Evolutionary conservation across 2,113 vertebrate genomes (phyloP), one percentile per base, ranked within the genome.

Genomic region (Siphamia tubifer): DNA sequence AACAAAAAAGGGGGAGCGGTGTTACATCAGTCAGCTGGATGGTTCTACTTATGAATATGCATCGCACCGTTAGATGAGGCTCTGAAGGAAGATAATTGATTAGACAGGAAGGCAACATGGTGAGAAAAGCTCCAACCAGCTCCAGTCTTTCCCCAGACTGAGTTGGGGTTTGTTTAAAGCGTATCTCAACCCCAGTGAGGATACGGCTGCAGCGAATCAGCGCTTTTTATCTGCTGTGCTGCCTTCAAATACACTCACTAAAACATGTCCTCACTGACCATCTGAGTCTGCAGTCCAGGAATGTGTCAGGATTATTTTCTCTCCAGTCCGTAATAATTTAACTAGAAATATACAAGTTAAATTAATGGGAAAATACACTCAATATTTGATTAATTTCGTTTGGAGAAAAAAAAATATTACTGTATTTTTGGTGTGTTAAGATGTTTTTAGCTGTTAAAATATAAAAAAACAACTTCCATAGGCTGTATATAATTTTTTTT

Each of bases 31-130:
- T 93, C 91, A 92, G 89, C 87, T 83, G 86, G 82, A 80, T 91
- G 85, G 74, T 80, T 85, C 87, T 85, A 84, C 91, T 93, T 91
- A 91, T 94, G 89, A 94, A 95, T 94, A 94, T 94, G 92, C 91
- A 94, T 91, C 78, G 51, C 61, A 87, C 88, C 89, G 83, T 90
- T 90, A 89, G 87, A 88, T 85, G 89, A 84, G 90, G 86, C 89
- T 93, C 90, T 91, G 80, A 56, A 69, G 88, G 86, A 84, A 86
- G 85, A 91, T 93, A 94, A 94, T 94, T 94, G 94, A 95, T 94
- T 93, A 89, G 92, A 92, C 92, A 92, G 93, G 88, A 92, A 92
- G 91, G 88, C 90, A 56, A 64, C 85, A 68, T 84, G 85, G 77
- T 53, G 82, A 60, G 84, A 80, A 69, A 54, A 49, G 68, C 66